Evolutionary conservation across 2,888 invertebrate genomes (phyloP).

Genomic region (Mallateleia sp.): DNA sequence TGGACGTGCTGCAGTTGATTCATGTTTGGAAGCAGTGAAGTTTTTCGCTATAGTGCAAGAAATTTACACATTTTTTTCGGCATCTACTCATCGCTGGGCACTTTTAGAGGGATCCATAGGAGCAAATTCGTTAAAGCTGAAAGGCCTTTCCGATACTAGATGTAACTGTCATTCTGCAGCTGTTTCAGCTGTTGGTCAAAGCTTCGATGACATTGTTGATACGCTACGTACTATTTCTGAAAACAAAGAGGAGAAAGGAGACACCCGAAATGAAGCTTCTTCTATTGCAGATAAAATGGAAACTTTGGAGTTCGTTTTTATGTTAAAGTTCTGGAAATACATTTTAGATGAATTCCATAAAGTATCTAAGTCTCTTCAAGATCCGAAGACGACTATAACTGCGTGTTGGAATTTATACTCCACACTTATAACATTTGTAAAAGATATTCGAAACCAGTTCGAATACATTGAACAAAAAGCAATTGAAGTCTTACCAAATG

Average conservation of each 20-base stretch:
- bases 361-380: constrained; percentile 6
- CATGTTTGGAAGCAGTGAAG: constrained; percentile 81
- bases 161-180: constrained; percentile 32
- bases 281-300: constrained; percentile 14
- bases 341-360: constrained; percentile 34
- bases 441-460: constrained; percentile 19
- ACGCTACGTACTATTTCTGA: neutral
- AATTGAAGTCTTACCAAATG: constrained; percentile 2
- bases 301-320: constrained; percentile 33
- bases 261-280: constrained; percentile 25
- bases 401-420: neutral
- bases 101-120: constrained; percentile 32
- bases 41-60: constrained; percentile 79
- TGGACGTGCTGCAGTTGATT: constrained; percentile 38
- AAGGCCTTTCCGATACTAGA: constrained; percentile 33
- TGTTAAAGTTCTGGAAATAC: constrained; percentile 37
- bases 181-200: neutral
- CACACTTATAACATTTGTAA: neutral
- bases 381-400: constrained; percentile 2
- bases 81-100: constrained; percentile 74
- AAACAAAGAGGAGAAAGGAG: neutral
- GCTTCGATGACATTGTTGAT: constrained; percentile 24
- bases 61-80: constrained; percentile 67
- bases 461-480: constrained; percentile 11
- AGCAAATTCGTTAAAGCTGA: neutral